Base-by-base conservation (phyloP, 2,888 invertebrate genomes). In the Netelia virgata region DNA sequence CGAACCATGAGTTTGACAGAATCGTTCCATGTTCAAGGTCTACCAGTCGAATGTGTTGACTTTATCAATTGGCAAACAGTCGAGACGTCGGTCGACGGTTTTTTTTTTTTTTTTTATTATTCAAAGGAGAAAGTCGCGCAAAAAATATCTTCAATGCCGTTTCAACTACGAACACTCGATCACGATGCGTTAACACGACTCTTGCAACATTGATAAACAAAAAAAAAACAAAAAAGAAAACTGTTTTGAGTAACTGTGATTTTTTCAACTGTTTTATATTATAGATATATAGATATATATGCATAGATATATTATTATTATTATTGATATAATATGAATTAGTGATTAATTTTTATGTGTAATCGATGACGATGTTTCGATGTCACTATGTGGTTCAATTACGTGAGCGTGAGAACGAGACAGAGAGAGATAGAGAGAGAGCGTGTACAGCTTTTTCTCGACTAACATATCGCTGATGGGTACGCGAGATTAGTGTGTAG, bases 181-280 rank as follows among this genome's bases (percentile, higher is more conserved):
- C 18, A n/a, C 14, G 23, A 1, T 57, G 47, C 23, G 59, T 64
- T 43, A n/a, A 66, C n/a, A 53, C 66, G 36, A 43, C 50, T 82
- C 53, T 50, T 50, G 69, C 47, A 70, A 63, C n/a, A 63, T 77
- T 77, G 53, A 68, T 84, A 74, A 73, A 86, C 50, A 76, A 47
- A 36, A 36, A 72, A 86, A 86, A 57, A 76, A 47, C 69, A 86
- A 74, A 82, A 86, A 82, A 83, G 81, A 87, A 88, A 86, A 88
- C 78, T 89, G 90, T 91, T 91, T 91, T 91, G 90, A 92, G 90
- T 92, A 92, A 91, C 93, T 92, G 92, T 93, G 92, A 92, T 92
- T 92, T 90, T 91, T 92, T 92, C 90, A 91, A 91, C 91, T 92
- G 90, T 92, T 91, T 92, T 91, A 89, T 90, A 89, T 88, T 89